Base-by-base conservation (phyloP, 35 echinoderm and acorn worm genomes). In the Heliocidaris erythrogramma region DNA sequence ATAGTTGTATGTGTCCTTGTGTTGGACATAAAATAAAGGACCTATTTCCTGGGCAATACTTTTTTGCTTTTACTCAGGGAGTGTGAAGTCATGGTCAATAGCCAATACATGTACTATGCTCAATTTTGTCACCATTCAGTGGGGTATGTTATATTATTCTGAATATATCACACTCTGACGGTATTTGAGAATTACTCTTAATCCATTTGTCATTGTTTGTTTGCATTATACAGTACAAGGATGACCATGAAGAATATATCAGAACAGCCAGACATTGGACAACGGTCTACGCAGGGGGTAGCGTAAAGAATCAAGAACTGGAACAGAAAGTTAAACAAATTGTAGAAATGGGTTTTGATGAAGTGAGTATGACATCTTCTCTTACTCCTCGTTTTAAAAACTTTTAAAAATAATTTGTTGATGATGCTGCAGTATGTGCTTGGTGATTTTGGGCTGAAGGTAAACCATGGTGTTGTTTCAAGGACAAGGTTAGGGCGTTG, bases 301-400 rank as follows among this genome's bases (percentile, higher is more conserved):
- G 61, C 13, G 30, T 35, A 11, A 61, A 86, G 47, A 85, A 96
- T 49, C 59, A 87, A 61, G 95, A 97, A 49, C 86, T 97, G 85
- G 96, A 99, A 30, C 31, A 94, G 12, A 99, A 99, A 94, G 94
- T 99, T 93, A 96, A 86, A 91, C 89, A 94, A 97, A 96, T 99
- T 32, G 94, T 93, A 88, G 97, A 97, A 84, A 99, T 99, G 98
- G 98, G 98, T 48, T 99, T 99, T 94, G 92, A 96, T 94, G 97
- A 97, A 95, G 98, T 99, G 94, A 97, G 95, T 71, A 35, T 32
- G 30, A 7, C 49, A 29, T 95, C 59, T 7, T 8, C 24, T 30
- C 6, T 31, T 56, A 13, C 14, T 60, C 13, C 30, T 86, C n/a
- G 47, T 42, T n/a, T n/a, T n/a, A n/a, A n/a, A n/a, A 42, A 3